Evolutionary conservation across 2,797 vertebrate species (phyloP).

Genomic region (Pangasius krempfi): DNA sequence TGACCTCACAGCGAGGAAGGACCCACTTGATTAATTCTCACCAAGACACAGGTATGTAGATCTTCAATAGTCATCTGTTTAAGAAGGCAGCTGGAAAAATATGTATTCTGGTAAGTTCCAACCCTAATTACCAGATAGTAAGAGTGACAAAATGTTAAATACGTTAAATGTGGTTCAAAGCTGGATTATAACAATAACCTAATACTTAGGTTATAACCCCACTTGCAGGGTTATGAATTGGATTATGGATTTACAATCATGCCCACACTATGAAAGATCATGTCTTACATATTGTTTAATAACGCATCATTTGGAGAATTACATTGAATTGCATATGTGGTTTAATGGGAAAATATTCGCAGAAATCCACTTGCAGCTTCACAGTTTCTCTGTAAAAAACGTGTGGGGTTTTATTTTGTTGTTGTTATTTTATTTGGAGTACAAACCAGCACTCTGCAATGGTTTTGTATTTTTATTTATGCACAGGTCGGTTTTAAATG

Average conservation of each 20-base stretch:
- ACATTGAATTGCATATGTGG: neutral
- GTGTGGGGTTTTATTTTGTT: neutral
- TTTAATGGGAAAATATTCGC: neutral
- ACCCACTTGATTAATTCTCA: conserved; percentile 48
- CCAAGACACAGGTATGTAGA: conserved; percentile 45
- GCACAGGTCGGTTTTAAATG: neutral
- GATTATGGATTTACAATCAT: neutral
- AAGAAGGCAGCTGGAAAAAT: conserved; percentile 49
- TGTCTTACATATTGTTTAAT: neutral
- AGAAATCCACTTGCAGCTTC: neutral
- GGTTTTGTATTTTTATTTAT: neutral
- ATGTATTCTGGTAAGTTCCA: neutral
- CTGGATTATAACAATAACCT: neutral
- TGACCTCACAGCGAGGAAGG: conserved; percentile 37
- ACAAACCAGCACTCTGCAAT: neutral
- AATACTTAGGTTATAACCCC: neutral
- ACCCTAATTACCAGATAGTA: neutral
- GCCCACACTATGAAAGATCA: neutral
- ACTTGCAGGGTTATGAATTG: neutral
- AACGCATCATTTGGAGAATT: neutral
- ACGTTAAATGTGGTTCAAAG: neutral
- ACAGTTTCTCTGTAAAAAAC: neutral
- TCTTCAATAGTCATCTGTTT: conserved; percentile 34
- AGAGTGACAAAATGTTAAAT: conserved; percentile 26
- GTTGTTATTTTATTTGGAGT: neutral